A percentile compares a stretch with the other conserved stretches of the same genome.
phyloP scores from a whole-genome alignment of 2,888 invertebrate species.

The Zeuzera pyrina region DNA sequence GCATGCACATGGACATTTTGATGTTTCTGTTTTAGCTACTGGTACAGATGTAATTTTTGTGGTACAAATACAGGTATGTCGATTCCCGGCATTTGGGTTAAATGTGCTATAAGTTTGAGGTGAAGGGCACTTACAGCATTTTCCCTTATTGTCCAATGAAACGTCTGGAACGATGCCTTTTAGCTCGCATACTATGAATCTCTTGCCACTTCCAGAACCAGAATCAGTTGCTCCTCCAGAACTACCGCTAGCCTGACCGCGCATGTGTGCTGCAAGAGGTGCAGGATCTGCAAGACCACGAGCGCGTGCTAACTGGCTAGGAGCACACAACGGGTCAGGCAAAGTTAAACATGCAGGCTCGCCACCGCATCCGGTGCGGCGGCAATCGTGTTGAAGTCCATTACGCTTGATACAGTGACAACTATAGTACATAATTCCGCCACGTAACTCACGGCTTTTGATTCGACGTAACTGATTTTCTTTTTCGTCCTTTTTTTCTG shows the following conservation, averaged over 20 bases:
- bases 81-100: neutral
- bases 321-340: slow-evolving; percentile 71
- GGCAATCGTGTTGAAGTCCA: slow-evolving; percentile 74
- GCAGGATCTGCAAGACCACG: slow-evolving; percentile 54
- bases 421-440: slow-evolving; percentile 68
- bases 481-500: slow-evolving; percentile 52
- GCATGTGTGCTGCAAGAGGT: slow-evolving; percentile 41
- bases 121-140: slow-evolving; percentile 55
- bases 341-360: slow-evolving; percentile 63
- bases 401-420: slow-evolving; percentile 75
- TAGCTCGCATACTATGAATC: slow-evolving; percentile 62
- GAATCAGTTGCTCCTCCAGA: slow-evolving; percentile 28
- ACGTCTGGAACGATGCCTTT: slow-evolving; percentile 45
- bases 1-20: slow-evolving; percentile 26
- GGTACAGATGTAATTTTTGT: neutral
- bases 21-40: slow-evolving; percentile 2
- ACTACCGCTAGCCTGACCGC: slow-evolving; percentile 12
- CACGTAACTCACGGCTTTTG: slow-evolving; percentile 69
- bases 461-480: slow-evolving; percentile 60
- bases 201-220: slow-evolving; percentile 36
- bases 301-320: slow-evolving; percentile 63
- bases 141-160: slow-evolving; percentile 29
- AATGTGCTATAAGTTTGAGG: slow-evolving; percentile 4
- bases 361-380: slow-evolving; percentile 67
- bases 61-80: neutral